Conservation (phyloP, 2,888 invertebrate genomes). For the Volucella inanis region DNA sequence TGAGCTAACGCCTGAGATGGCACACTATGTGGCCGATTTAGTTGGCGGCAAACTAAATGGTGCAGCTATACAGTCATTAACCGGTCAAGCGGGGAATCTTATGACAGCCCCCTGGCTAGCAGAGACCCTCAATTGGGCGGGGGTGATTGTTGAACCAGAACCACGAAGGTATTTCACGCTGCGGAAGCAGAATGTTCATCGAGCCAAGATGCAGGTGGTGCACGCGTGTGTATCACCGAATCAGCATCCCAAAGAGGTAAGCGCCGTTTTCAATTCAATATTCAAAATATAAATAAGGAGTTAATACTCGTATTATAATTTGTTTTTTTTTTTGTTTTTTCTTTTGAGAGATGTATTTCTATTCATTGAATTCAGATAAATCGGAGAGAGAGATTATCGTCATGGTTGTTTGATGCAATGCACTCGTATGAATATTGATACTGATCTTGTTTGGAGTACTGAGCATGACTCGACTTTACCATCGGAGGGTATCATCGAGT, state of each 20-base stretch:
- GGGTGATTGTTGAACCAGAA: conserved; percentile 90
- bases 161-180: conserved; percentile 89
- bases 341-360: not conserved
- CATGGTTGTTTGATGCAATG: not conserved
- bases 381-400: conserved; percentile 26
- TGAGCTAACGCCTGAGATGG: conserved; percentile 81
- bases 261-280: conserved; percentile 18
- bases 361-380: conserved; percentile 27
- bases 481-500: not conserved
- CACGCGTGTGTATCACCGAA: conserved; percentile 92
- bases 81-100: conserved; percentile 85
- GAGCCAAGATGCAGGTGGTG: conserved; percentile 86
- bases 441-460: conserved; percentile 1
- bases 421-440: too few relatives aligned
- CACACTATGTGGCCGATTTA: conserved; percentile 81
- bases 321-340: not conserved
- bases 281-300: conserved; percentile 24
- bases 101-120: conserved; percentile 89
- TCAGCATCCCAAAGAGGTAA: conserved; percentile 89
- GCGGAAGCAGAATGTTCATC: conserved; percentile 85
- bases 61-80: conserved; percentile 87
- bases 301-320: conserved; percentile 29
- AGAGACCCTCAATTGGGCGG: conserved; percentile 88
- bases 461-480: conserved; percentile 10
- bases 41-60: conserved; percentile 85